Percentiles rank a stretch among this genome's conserved stretches.
phyloP scores from a whole-genome alignment of 2,113 vertebrate species.

The Coregonus clupeaformis region DNA sequence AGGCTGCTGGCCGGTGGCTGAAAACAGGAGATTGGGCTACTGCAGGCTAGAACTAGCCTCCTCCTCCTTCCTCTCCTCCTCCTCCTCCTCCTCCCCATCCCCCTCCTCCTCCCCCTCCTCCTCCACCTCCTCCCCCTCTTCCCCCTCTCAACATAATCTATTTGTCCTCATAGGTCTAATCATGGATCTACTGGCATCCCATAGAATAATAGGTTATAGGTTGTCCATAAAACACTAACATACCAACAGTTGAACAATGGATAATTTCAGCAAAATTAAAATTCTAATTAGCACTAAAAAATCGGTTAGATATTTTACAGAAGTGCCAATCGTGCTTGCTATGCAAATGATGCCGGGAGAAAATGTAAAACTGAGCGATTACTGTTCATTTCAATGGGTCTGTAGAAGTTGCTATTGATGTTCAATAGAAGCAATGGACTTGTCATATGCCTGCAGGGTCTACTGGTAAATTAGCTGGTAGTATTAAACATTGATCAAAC shows the following conservation, averaged over 20 bases:
- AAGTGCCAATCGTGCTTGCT: neutral
- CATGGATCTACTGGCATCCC: too few relatives aligned
- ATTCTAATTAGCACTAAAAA: neutral
- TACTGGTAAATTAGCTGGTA: neutral
- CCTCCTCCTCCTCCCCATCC: conserved; percentile 8
- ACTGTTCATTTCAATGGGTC: neutral
- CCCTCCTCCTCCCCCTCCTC: neutral
- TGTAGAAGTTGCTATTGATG: too few relatives aligned
- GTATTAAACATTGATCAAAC: too few relatives aligned
- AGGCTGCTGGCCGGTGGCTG: too few relatives aligned
- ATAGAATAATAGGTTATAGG: conserved; percentile 10
- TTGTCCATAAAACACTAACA: conserved; percentile 8
- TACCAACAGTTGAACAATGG: neutral
- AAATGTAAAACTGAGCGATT: neutral
- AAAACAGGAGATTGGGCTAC: too few relatives aligned
- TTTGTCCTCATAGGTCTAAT: conserved; percentile 34
- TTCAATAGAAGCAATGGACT: too few relatives aligned
- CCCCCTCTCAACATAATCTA: conserved; percentile 11
- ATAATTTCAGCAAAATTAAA: neutral
- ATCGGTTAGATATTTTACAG: neutral
- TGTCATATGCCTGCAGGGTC: neutral
- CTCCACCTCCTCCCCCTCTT: neutral
- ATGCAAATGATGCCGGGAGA: neutral
- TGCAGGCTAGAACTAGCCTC: conserved; percentile 23
- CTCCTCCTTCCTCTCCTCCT: neutral